Evolutionary conservation across 2,797 vertebrate species (phyloP).

Genomic region (Pygocentrus nattereri): DNA sequence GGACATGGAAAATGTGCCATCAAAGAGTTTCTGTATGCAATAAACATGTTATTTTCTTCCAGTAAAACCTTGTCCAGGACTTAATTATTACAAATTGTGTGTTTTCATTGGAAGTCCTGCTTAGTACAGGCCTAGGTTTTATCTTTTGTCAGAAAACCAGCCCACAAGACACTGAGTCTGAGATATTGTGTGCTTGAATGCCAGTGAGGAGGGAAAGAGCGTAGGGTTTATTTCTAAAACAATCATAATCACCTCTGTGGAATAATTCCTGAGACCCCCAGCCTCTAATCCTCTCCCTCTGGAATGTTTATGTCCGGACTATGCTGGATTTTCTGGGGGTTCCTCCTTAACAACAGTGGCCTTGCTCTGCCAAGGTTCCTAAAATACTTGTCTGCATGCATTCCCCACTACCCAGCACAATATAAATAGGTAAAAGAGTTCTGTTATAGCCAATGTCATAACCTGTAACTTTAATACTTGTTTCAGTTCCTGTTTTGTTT

Average conservation of each 20-base stretch:
- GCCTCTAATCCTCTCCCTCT: conserved; percentile 47
- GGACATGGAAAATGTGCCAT: not conserved
- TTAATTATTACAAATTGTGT: not conserved
- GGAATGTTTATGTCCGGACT: conserved; percentile 57
- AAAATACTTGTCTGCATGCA: conserved; percentile 48
- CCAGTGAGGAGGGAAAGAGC: not conserved
- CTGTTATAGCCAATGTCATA: conserved; percentile 11
- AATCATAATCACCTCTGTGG: conserved; percentile 27
- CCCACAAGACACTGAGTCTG: not conserved
- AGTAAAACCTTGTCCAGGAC: not conserved
- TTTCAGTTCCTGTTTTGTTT: not conserved
- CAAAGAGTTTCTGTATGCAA: not conserved
- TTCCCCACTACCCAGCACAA: conserved; percentile 2
- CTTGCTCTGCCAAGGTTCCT: conserved; percentile 27
- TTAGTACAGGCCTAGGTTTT: not conserved
- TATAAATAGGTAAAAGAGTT: conserved; percentile 53
- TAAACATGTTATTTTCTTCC: no score
- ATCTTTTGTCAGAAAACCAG: not conserved
- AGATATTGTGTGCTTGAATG: not conserved
- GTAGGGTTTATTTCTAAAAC: conserved; percentile 28
- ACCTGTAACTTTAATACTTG: not conserved
- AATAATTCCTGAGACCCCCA: conserved; percentile 35
- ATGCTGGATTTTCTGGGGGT: conserved; percentile 30
- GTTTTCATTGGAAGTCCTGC: not conserved
- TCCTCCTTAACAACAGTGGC: conserved; percentile 41